These are phyloP conservation scores for Cassiopea andromeda DNA, from an alignment of 30 jellyfish, hydroid and myxozoan genomes.

Conservation along the genomic window DNA sequence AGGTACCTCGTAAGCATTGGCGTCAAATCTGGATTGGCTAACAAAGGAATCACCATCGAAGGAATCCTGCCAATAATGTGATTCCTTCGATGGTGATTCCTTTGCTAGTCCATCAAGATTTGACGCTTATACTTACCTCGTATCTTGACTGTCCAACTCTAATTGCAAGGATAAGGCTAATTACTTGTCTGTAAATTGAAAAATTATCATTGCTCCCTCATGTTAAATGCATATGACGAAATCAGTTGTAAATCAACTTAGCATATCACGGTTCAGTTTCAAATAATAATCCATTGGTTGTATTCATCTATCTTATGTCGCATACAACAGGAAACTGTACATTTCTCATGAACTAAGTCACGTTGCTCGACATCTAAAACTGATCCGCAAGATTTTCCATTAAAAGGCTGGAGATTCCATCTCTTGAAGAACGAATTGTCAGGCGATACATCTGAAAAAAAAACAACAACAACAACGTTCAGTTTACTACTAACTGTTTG, in stretches of 20 bases:
- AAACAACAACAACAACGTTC: neutral
- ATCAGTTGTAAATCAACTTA: neutral
- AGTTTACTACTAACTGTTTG: too few relatives aligned
- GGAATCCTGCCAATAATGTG: too few relatives aligned
- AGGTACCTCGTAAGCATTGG: too few relatives aligned
- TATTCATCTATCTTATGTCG: neutral
- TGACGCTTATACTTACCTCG: neutral
- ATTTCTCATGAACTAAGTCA: neutral
- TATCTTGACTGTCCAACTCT: neutral
- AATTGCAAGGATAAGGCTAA: neutral
- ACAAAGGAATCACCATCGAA: too few relatives aligned
- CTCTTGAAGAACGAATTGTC: constrained; percentile 92
- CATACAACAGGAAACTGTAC: neutral
- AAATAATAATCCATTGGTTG: neutral
- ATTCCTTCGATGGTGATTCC: too few relatives aligned
- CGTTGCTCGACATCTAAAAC: constrained; percentile 38
- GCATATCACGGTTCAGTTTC: neutral
- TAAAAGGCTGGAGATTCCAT: constrained; percentile 74
- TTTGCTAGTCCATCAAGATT: neutral
- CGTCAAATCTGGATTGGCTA: too few relatives aligned
- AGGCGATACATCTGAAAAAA: constrained; percentile 91
- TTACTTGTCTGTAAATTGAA: constrained; percentile 12
- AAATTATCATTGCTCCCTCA: constrained; percentile 1
- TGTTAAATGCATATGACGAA: neutral
- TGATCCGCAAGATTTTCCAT: constrained; percentile 71